Percentiles rank a stretch among this genome's conserved stretches.
These are phyloP conservation scores for Odontophorus gujanensis DNA, from an alignment of 2,113 vertebrate species.

Conservation along the genomic window DNA sequence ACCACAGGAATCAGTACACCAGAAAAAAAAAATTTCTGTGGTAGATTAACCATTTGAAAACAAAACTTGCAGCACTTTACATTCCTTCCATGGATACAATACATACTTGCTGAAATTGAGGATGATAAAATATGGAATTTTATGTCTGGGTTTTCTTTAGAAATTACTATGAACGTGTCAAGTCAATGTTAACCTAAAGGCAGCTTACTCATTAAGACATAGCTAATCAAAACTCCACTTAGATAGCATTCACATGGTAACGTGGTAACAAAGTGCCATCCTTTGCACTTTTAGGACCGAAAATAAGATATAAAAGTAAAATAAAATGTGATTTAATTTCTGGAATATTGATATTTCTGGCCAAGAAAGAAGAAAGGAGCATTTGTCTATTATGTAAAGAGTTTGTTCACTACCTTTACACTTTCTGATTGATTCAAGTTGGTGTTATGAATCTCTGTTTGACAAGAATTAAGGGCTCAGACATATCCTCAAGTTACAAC, in stretches of 20 bases:
- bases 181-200: not conserved
- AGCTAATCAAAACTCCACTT: not conserved
- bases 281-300: not conserved
- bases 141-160: not conserved
- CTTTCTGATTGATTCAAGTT: not conserved
- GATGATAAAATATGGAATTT: not conserved
- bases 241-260: not conserved
- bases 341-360: not conserved
- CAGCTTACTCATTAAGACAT: not conserved
- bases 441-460: not conserved
- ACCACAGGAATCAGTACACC: not conserved
- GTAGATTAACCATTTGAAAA: not conserved
- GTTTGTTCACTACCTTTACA: not conserved
- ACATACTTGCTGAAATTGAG: not conserved
- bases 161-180: not conserved
- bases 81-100: not conserved
- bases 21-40: not conserved
- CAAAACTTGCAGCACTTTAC: not conserved
- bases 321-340: not conserved
- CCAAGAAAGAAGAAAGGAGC: not conserved
- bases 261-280: not conserved
- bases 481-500: not conserved
- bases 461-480: conserved; percentile 19
- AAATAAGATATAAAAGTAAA: not conserved
- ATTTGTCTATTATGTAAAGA: not conserved